Evolutionary conservation across 2,888 invertebrate genomes (phyloP).

Genomic region (Leptinotarsa peninsularis): DNA sequence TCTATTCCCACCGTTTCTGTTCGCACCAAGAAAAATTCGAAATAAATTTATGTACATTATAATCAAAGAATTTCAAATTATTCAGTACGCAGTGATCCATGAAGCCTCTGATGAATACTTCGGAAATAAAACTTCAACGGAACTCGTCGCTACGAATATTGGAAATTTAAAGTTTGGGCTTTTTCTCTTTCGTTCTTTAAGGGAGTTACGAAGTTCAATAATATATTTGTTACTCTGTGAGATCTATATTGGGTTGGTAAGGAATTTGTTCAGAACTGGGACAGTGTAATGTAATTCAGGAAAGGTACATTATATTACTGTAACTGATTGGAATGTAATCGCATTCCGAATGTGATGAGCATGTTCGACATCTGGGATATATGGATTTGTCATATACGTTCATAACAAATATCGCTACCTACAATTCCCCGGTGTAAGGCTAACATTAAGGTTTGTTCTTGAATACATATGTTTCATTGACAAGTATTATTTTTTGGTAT

Average conservation of each 20-base stretch:
- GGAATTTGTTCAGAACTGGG: conserved; percentile 1
- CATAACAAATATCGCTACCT: neutral
- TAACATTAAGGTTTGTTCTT: no score
- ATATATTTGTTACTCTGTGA: conserved; percentile 27
- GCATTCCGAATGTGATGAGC: conserved; percentile 7
- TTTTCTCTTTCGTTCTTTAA: neutral
- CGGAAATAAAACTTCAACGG: conserved; percentile 28
- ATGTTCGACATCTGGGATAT: neutral
- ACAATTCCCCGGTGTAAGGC: no score
- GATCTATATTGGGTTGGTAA: conserved; percentile 16
- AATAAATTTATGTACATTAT: neutral
- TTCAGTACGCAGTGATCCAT: conserved; percentile 31
- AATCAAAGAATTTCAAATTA: conserved; percentile 31
- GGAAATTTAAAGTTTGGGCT: neutral
- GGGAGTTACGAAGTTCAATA: conserved; percentile 26
- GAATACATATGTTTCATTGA: no score
- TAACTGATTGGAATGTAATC: conserved; percentile 1
- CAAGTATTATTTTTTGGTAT: no score
- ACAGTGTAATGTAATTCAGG: conserved; percentile 7
- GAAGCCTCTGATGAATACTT: conserved; percentile 29
- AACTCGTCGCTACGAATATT: neutral
- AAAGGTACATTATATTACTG: neutral
- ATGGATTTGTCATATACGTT: neutral
- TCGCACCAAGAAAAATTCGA: neutral
- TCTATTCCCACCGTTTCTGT: no score